Conservation (phyloP, 2,113 vertebrate species). For the Ammodytes marinus region DNA sequence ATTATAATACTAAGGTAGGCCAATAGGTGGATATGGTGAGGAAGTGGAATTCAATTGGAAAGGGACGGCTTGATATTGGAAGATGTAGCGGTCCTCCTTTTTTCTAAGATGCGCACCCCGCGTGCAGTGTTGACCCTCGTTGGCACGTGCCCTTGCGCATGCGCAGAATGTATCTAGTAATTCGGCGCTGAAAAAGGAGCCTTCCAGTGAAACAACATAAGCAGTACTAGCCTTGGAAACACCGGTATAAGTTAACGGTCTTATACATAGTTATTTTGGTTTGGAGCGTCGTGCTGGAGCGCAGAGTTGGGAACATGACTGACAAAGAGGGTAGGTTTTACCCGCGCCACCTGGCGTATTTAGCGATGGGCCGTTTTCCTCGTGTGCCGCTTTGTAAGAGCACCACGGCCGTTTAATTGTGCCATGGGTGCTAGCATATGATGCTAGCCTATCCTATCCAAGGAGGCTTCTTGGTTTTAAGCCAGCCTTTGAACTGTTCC, state of each 20-base stretch:
- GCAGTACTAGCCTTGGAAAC: not conserved
- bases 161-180: constrained; percentile 20
- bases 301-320: constrained; percentile 71
- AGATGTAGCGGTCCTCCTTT: not conserved
- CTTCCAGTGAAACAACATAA: not conserved
- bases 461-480: not conserved
- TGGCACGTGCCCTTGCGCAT: constrained; percentile 9
- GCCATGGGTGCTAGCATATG: constrained; percentile 48
- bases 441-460: constrained; percentile 42
- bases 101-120: constrained; percentile 1
- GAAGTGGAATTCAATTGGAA: not conserved
- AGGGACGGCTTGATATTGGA: not conserved
- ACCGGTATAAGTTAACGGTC: not conserved
- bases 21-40: no score
- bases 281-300: constrained; percentile 28
- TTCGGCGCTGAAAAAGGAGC: constrained; percentile 69
- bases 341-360: accelerated
- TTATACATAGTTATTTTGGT: constrained; percentile 7
- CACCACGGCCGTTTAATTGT: constrained; percentile 22
- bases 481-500: not conserved
- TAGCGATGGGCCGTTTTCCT: constrained; percentile 13
- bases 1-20: no score
- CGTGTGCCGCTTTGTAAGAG: constrained; percentile 44
- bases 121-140: not conserved
- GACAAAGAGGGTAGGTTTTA: constrained; percentile 82